phyloP scores from a whole-genome alignment of 2,113 vertebrate species.

The Eudorcas thomsonii region DNA sequence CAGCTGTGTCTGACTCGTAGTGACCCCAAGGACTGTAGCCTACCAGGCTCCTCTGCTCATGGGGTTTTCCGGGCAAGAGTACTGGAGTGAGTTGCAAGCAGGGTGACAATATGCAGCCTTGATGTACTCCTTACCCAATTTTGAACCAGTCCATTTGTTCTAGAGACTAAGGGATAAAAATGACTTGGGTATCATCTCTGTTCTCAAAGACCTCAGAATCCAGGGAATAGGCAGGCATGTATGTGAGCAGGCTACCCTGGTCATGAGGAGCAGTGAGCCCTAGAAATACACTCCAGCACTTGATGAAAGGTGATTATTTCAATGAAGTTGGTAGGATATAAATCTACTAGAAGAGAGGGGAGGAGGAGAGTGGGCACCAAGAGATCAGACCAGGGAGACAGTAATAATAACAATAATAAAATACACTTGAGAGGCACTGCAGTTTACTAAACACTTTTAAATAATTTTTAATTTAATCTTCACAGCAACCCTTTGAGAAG shows the following conservation, averaged over 20 bases:
- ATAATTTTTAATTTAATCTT: conserved; percentile 27
- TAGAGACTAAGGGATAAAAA: not conserved
- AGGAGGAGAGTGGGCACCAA: not conserved
- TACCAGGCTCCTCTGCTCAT: too few relatives aligned
- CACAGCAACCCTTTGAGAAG: not conserved
- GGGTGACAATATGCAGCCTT: not conserved
- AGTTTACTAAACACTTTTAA: not conserved
- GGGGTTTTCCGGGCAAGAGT: too few relatives aligned
- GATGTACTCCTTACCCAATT: not conserved
- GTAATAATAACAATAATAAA: not conserved
- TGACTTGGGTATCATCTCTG: not conserved
- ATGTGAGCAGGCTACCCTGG: not conserved
- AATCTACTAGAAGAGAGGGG: not conserved
- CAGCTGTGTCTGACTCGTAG: too few relatives aligned
- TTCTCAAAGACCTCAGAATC: not conserved
- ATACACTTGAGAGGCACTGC: not conserved
- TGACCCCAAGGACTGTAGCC: too few relatives aligned
- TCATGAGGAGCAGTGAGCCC: accelerated
- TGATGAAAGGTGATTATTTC: not conserved
- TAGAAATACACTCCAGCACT: not conserved
- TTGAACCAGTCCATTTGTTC: not conserved
- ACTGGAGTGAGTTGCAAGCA: not conserved
- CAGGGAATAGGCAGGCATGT: accelerated
- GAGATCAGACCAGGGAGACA: not conserved
- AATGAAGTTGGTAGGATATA: not conserved